A percentile compares a stretch with the other conserved stretches of the same genome.
Evolutionary conservation across 2,888 invertebrate genomes (phyloP).

Genomic region (Agonopterix arenella): DNA sequence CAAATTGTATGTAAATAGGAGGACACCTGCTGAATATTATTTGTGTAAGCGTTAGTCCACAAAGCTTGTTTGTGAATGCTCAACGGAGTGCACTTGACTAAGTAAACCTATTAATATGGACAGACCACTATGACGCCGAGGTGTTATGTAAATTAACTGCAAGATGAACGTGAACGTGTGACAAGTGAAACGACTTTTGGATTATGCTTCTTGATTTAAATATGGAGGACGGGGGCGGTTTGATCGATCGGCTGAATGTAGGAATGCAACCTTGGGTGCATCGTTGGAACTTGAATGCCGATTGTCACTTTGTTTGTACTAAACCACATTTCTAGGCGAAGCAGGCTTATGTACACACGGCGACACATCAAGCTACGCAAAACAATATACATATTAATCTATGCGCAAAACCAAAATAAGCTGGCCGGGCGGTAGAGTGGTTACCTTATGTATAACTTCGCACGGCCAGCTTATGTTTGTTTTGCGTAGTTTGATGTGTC

Average conservation of each 20-base stretch:
- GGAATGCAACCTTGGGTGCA: not conserved
- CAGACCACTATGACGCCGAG: conserved; percentile 43
- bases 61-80: conserved; percentile 58
- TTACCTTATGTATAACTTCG: too few species aligned
- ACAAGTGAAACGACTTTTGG: conserved; percentile 28
- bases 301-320: too few species aligned
- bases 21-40: conserved; percentile 74
- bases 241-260: not conserved
- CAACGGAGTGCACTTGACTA: conserved; percentile 60
- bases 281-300: not conserved
- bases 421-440: too few species aligned
- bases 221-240: conserved; percentile 1
- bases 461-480: too few species aligned
- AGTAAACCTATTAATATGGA: conserved; percentile 68
- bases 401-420: too few species aligned
- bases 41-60: conserved; percentile 39
- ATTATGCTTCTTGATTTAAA: conserved; percentile 12
- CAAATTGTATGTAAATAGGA: conserved; percentile 74
- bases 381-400: too few species aligned
- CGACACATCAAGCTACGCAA: too few species aligned
- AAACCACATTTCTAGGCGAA: too few species aligned
- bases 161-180: conserved; percentile 38
- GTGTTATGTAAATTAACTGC: conserved; percentile 52
- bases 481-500: too few species aligned
- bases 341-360: too few species aligned